phyloP scores from a whole-genome alignment of 1,140 invertebrate genomes.

The Drosophila kanapiae region DNA sequence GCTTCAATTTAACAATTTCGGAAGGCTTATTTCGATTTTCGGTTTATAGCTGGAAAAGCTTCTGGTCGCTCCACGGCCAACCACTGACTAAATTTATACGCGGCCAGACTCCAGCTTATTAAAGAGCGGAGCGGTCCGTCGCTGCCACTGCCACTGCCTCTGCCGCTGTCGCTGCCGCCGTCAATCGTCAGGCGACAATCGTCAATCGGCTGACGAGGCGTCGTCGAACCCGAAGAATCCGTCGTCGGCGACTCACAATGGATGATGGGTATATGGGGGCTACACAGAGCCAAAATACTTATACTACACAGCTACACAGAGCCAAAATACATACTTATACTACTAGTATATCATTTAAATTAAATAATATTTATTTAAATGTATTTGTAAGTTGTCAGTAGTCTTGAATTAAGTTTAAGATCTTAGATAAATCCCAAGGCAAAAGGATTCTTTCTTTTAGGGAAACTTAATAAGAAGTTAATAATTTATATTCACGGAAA shows the following conservation, averaged over 20 bases:
- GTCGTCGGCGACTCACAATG: not conserved
- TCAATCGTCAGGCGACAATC: slow-evolving; percentile 7
- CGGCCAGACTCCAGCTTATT: slow-evolving; percentile 72
- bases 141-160: not conserved
- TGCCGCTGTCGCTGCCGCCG: not conserved
- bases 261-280: not conserved
- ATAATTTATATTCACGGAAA: too few relatives aligned
- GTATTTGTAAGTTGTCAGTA: too few relatives aligned
- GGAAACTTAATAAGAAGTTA: too few relatives aligned
- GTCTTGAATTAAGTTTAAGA: too few relatives aligned
- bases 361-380: too few relatives aligned
- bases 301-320: slow-evolving; percentile 8
- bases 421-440: too few relatives aligned
- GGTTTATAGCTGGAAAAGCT: slow-evolving; percentile 9
- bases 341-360: too few relatives aligned
- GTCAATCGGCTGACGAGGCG: slow-evolving; percentile 27
- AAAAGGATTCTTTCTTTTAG: too few relatives aligned
- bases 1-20: not conserved
- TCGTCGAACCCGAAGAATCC: slow-evolving; percentile 12
- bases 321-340: not conserved
- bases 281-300: slow-evolving; percentile 1
- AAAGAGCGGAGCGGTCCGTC: slow-evolving; percentile 41
- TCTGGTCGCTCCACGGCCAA: slow-evolving; percentile 65
- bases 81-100: slow-evolving; percentile 66
- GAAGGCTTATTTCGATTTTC: not conserved